phyloP scores from a whole-genome alignment of 2,888 invertebrate species.

The Drosophila koepferae region DNA sequence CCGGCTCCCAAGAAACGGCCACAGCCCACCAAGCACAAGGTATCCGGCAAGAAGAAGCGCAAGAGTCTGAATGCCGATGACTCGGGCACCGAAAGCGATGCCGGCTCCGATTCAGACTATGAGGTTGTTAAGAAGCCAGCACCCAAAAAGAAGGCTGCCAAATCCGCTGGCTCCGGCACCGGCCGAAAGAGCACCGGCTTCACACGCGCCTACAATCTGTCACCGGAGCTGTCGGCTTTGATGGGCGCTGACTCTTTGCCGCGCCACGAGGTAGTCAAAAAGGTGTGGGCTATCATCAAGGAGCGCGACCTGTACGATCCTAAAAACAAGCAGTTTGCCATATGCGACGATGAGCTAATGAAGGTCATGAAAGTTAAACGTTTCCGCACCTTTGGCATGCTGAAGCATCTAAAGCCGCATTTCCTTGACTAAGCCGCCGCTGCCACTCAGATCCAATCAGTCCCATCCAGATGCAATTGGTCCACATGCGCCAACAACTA shows the following conservation, averaged over 20 bases:
- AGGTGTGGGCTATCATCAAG: conserved; percentile 95
- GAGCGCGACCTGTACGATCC: conserved; percentile 96
- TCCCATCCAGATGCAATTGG: conserved; percentile 51
- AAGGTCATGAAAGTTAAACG: conserved; percentile 96
- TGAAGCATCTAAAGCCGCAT: conserved; percentile 97
- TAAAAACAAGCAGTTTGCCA: conserved; percentile 97
- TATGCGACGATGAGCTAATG: conserved; percentile 95
- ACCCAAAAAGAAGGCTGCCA: conserved; percentile 63
- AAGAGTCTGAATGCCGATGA: conserved; percentile 81
- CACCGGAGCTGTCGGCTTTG: conserved; percentile 93
- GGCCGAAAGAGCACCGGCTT: conserved; percentile 90
- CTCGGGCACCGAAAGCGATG: conserved; percentile 82
- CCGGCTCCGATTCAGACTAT: conserved; percentile 82
- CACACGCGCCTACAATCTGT: conserved; percentile 93
- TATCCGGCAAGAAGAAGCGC: conserved; percentile 82
- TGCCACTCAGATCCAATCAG: conserved; percentile 46
- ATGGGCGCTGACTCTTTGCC: conserved; percentile 92
- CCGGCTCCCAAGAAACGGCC: conserved; percentile 79
- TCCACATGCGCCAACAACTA: conserved; percentile 27
- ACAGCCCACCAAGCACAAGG: conserved; percentile 82
- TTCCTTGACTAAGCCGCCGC: conserved; percentile 86
- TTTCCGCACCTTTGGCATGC: conserved; percentile 98
- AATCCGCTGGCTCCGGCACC: conserved; percentile 62
- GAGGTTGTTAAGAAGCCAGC: conserved; percentile 80
- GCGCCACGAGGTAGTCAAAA: conserved; percentile 95